Evolutionary conservation across 2,113 vertebrate species (phyloP).

Genomic region (Mustelus asterias): DNA sequence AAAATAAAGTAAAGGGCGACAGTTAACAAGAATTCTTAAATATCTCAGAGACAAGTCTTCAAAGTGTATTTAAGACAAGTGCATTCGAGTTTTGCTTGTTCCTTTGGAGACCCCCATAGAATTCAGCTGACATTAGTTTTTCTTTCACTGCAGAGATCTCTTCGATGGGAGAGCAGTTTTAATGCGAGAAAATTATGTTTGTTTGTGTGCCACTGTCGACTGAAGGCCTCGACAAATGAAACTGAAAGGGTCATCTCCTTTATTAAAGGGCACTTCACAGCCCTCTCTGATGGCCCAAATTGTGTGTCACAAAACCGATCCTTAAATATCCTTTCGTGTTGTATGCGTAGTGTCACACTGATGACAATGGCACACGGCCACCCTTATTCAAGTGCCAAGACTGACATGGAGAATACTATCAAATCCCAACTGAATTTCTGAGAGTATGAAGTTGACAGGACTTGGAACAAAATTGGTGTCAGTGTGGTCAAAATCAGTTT

Average conservation of each 20-base stretch:
- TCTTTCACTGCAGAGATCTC: background rate
- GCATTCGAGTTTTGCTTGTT: background rate
- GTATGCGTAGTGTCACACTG: background rate
- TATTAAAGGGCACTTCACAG: background rate
- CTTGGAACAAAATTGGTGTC: slow-evolving; percentile 14
- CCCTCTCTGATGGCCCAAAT: background rate
- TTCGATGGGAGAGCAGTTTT: background rate
- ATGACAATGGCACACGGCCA: background rate
- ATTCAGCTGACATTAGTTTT: background rate
- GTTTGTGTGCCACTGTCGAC: background rate
- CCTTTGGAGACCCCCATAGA: background rate
- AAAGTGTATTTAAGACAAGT: background rate
- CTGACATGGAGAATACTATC: background rate
- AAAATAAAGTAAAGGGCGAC: background rate
- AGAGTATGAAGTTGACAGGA: background rate
- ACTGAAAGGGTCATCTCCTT: background rate
- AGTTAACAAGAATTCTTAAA: background rate
- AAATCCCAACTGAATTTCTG: background rate
- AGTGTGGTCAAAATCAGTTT: background rate
- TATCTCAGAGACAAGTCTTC: background rate
- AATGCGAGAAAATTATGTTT: background rate
- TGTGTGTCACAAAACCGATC: background rate
- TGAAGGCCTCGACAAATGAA: background rate
- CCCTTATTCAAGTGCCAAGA: background rate
- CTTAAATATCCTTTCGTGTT: background rate